Evolutionary conservation across 2,888 invertebrate genomes (phyloP), one percentile per base, ranked within the genome.

Genomic region (Epinotia ramella): DNA sequence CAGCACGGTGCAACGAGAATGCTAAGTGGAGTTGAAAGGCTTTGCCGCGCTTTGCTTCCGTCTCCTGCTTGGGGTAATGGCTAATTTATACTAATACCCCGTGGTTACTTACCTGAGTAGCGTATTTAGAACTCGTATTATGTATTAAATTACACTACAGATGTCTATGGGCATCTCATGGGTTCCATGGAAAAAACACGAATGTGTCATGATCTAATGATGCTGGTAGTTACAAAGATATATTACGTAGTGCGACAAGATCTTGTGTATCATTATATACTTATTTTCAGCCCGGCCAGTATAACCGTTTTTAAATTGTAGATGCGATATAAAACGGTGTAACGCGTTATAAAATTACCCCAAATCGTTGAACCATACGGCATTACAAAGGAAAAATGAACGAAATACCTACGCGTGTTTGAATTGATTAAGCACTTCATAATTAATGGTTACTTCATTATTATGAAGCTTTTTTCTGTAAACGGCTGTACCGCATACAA

Each of bases 21-120:
- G 89, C 84, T 89, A 92, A 92, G 84, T 84, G 65, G 53, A 83
- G 88, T 90, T 91, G 86, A 91, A 91, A 91, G 91, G 89, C 84
- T 88, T 82, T 86, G 84, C 90, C 90, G 90, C 74, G 64, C 16
- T 33, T 65, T 3, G 62, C 60, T 71, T 60, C 76, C 76, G 76
- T 62, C 66, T 24, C 5, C 46, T 66, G 59, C 9, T 44, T 44
- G 16, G 60, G 73, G 20, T 75, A 57, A 75, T 60, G 64, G 70
- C 24, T 66, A 46, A 64, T 24, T 68, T 68, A 63, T 73, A 63
- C 33, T 57, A 56, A 46, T 44, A 62, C 28, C 46, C 33, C 44
- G 56, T 28, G 20, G n/a, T 71, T 71, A 49, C 63, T 71, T 71
- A 49, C 53, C 49, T 57, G 44, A 44, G 7, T 64, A 59, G 44